These are phyloP conservation scores for Pseudomugil gertrudae DNA, from an alignment of 2,797 vertebrate species.

Conservation along the genomic window DNA sequence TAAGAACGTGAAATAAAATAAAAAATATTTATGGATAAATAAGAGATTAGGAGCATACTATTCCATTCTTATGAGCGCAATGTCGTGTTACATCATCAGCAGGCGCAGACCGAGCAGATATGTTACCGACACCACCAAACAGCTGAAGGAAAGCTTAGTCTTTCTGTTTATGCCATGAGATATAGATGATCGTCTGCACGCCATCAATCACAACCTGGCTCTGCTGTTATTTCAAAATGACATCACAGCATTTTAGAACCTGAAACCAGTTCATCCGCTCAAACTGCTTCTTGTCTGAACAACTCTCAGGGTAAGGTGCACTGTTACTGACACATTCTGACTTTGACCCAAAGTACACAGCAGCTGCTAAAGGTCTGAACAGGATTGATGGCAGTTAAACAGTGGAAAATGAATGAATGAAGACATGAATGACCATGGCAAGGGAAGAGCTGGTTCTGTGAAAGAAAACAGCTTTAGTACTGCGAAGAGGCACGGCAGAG, in stretches of 20 bases:
- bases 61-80: too few relatives aligned
- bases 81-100: too few relatives aligned
- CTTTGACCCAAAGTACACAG: conserved; percentile 54
- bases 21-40: too few relatives aligned
- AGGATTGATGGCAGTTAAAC: conserved; percentile 34
- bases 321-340: conserved; percentile 56
- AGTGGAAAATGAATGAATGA: conserved; percentile 47
- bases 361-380: conserved; percentile 32
- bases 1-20: too few relatives aligned
- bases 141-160: conserved; percentile 17
- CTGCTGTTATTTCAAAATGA: conserved; percentile 46
- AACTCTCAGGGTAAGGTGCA: conserved; percentile 38
- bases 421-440: conserved; percentile 36
- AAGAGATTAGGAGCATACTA: too few relatives aligned
- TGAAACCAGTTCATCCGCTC: conserved; percentile 36
- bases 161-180: conserved; percentile 25
- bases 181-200: conserved; percentile 26
- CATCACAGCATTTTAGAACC: conserved; percentile 40
- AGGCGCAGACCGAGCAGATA: too few relatives aligned
- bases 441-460: conserved; percentile 17
- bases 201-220: conserved; percentile 51
- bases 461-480: conserved; percentile 40
- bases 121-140: too few relatives aligned
- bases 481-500: conserved; percentile 28
- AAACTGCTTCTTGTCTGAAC: conserved; percentile 41